Evolutionary conservation across 2,888 invertebrate species (phyloP).

Genomic region (Drosophila pseudotakahashii): DNA sequence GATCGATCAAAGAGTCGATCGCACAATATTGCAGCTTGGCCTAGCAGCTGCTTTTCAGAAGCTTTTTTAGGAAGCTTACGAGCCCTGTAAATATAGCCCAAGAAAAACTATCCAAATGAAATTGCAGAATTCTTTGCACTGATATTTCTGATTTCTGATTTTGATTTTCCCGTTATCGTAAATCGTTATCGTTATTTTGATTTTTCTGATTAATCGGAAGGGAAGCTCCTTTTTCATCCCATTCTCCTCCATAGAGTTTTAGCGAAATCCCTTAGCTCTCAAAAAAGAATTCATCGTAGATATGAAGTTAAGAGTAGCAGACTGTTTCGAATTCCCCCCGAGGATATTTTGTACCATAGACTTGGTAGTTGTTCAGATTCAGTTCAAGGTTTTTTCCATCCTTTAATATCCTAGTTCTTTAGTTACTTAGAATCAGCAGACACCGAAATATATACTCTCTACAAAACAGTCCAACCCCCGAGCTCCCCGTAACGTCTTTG

Average conservation of each 20-base stretch:
- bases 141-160: constrained; percentile 19
- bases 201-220: constrained; percentile 5
- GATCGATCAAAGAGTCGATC: constrained; percentile 17
- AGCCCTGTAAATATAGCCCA: constrained; percentile 51
- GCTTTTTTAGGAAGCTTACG: constrained; percentile 35
- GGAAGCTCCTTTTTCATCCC: constrained; percentile 37
- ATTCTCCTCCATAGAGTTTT: constrained; percentile 19
- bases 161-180: constrained; percentile 1
- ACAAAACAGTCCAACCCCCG: constrained; percentile 45
- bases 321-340: constrained; percentile 9
- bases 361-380: constrained; percentile 18
- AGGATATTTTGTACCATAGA: constrained; percentile 7
- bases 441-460: constrained; percentile 36
- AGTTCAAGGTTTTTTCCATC: constrained; percentile 3
- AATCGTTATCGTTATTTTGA: background rate
- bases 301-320: constrained; percentile 9
- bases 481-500: constrained; percentile 34
- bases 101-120: constrained; percentile 20
- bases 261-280: background rate
- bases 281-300: constrained; percentile 5
- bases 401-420: background rate
- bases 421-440: constrained; percentile 32
- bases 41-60: constrained; percentile 57
- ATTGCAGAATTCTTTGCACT: constrained; percentile 55
- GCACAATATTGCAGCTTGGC: constrained; percentile 35